These are phyloP conservation scores for Amphimallon solstitiale DNA, from an alignment of 2,888 invertebrate genomes.

Conservation along the genomic window DNA sequence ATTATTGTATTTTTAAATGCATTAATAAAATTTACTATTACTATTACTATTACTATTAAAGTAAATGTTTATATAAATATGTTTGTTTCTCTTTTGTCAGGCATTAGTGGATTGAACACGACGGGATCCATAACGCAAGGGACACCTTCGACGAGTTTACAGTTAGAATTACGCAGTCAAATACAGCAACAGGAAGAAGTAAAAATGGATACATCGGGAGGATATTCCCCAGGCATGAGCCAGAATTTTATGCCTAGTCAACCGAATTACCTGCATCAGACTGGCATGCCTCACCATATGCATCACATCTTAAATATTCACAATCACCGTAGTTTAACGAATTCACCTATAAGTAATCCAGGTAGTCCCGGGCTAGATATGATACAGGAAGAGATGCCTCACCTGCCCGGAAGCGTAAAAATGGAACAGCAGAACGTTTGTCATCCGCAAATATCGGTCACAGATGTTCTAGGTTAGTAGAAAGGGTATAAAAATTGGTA, in stretches of 20 bases:
- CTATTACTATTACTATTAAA: no score
- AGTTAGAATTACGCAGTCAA: conserved; percentile 56
- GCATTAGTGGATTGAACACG: conserved; percentile 80
- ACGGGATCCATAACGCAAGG: conserved; percentile 80
- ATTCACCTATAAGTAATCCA: conserved; percentile 72
- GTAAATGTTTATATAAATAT: no score
- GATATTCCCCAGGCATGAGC: conserved; percentile 39
- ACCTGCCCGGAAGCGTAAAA: conserved; percentile 58
- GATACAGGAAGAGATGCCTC: conserved; percentile 79
- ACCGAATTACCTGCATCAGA: conserved; percentile 51
- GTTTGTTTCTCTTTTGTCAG: conserved; percentile 58
- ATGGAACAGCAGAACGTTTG: conserved; percentile 55
- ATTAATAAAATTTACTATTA: no score
- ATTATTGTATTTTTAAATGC: no score
- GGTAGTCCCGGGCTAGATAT: conserved; percentile 78
- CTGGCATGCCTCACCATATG: conserved; percentile 51
- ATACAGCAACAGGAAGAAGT: conserved; percentile 53
- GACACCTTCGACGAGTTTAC: conserved; percentile 67
- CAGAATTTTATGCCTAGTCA: conserved; percentile 46
- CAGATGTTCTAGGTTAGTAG: conserved; percentile 82
- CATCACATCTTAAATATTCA: conserved; percentile 63
- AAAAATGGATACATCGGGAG: conserved; percentile 64
- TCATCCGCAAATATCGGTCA: conserved; percentile 90
- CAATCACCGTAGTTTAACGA: conserved; percentile 69
- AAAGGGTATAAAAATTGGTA: no score